Conservation (phyloP, 2,888 invertebrate species). For the Ariolimax columbianus region DNA sequence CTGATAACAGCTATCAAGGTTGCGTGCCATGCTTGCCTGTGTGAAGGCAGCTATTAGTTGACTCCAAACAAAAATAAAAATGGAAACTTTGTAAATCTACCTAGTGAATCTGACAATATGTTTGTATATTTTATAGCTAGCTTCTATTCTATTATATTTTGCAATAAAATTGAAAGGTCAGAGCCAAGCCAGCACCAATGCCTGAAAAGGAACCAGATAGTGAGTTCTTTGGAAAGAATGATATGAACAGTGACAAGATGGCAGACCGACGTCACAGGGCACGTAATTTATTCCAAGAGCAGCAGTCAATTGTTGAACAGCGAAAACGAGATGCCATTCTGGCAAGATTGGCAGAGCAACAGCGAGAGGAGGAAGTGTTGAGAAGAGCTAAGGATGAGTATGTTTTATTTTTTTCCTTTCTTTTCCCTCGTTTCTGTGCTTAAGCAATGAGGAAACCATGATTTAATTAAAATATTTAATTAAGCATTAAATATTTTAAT, state of each 20-base stretch:
- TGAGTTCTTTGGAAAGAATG: slow-evolving; percentile 77
- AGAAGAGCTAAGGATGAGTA: slow-evolving; percentile 74
- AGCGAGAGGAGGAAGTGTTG: slow-evolving; percentile 75
- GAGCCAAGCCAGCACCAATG: slow-evolving; percentile 74
- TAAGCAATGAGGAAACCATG: too few relatives aligned
- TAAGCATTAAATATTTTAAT: too few relatives aligned
- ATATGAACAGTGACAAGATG: slow-evolving; percentile 77
- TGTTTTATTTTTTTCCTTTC: slow-evolving; percentile 54
- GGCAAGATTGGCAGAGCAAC: slow-evolving; percentile 74
- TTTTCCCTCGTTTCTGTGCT: too few relatives aligned
- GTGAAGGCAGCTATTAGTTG: too few relatives aligned
- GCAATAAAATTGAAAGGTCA: slow-evolving; percentile 63
- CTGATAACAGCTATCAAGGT: too few relatives aligned
- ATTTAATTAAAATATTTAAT: too few relatives aligned
- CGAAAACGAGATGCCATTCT: slow-evolving; percentile 76
- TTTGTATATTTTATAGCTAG: too few relatives aligned
- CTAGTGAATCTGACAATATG: too few relatives aligned
- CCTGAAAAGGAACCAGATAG: slow-evolving; percentile 74
- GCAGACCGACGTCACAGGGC: slow-evolving; percentile 73
- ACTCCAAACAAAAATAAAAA: too few relatives aligned
- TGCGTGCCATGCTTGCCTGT: too few relatives aligned
- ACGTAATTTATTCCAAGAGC: slow-evolving; percentile 74
- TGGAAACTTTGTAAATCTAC: too few relatives aligned
- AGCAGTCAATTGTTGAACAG: slow-evolving; percentile 76
- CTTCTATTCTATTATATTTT: neutral